Base-by-base conservation (phyloP, 2,113 vertebrate species). In the Coptodon bakossiorum region DNA sequence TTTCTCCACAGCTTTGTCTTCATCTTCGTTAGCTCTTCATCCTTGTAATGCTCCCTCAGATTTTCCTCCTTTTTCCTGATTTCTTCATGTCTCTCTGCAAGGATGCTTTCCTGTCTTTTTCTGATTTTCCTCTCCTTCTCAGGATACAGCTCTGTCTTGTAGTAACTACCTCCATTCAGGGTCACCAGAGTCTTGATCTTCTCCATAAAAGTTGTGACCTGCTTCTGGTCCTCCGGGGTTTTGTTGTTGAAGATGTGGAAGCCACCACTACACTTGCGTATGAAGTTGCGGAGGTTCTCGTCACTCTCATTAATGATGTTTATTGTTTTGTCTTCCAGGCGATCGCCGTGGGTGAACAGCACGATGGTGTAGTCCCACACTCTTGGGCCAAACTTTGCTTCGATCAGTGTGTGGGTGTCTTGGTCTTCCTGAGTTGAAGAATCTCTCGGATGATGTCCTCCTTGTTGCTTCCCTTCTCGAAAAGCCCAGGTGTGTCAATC, bases 181-280 rank as follows among this genome's bases (percentile, higher is more conserved):
- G 94, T 91, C 86, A 94, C 52, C 81, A 95, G 53, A 27, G 93
- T 94, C 7, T 95, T 12, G 9, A 95, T 81, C 88, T 95, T 96
- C 7, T 85, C 83, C 27, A 94, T n/a, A 19, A 96, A 89, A 40
- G 17, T 79, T 1, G 48, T 61, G 79, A 95, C 92, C 56, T 95
- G 91, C 3, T 40, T 34, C 12, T 73, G 82, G 50, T 94, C 80
- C 4, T 89, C 17, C 0, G 5, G 16, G 16, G 86, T 40, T 52
- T 92, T 95, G 92, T 94, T 95, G 91, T 95, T 83, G 56, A 95
- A 95, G 68, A 95, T 91, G 5, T 93, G 89, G 81, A 95, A 95
- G 36, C 94, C 91, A 1, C 94, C 92, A 9, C 90, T 89, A 40
- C 95, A 95, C 84, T 85, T 92, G 63, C 91, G 92, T 40, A 95